Percentiles rank a stretch among this genome's conserved stretches.
phyloP scores from a whole-genome alignment of 2,797 vertebrate species.

The Novumbra hubbsi region DNA sequence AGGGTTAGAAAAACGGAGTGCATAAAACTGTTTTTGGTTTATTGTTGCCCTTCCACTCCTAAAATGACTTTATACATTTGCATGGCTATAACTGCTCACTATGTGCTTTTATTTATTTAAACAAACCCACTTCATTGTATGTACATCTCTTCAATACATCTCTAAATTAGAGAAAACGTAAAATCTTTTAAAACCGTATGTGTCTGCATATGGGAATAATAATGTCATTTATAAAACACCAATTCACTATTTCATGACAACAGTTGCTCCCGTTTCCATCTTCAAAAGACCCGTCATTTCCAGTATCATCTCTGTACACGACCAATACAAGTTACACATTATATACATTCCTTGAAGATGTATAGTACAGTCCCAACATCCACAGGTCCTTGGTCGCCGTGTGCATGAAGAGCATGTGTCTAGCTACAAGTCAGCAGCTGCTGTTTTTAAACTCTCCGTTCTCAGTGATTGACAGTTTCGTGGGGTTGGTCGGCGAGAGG shows the following conservation, averaged over 20 bases:
- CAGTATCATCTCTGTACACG: conserved; percentile 74
- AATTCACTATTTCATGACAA: conserved; percentile 30
- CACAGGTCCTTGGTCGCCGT: conserved; percentile 25
- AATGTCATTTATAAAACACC: conserved; percentile 45
- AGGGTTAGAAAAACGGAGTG: conserved; percentile 57
- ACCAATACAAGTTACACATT: conserved; percentile 66
- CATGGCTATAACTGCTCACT: conserved; percentile 23
- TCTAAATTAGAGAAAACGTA: conserved; percentile 46
- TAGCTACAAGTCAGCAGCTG: conserved; percentile 80
- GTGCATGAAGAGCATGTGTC: conserved; percentile 2
- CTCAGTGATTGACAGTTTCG: conserved; percentile 98
- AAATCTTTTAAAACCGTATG: conserved; percentile 32
- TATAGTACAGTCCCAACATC: conserved; percentile 32
- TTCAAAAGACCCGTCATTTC: conserved; percentile 13
- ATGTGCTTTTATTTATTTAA: conserved; percentile 48
- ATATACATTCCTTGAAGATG: conserved; percentile 36
- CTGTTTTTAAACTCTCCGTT: conserved; percentile 98
- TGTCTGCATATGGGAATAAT: conserved; percentile 34
- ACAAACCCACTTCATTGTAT: conserved; percentile 38
- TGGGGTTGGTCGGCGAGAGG: conserved; percentile 89
- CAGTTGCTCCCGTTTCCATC: conserved; percentile 17
- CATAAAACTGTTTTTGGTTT: conserved; percentile 32
- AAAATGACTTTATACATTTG: conserved; percentile 13
- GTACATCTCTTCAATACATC: conserved; percentile 45
- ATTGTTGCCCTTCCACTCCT: conserved; percentile 26